Conservation (phyloP, 2,113 vertebrate species). For the Microcebus lehilahytsara region DNA sequence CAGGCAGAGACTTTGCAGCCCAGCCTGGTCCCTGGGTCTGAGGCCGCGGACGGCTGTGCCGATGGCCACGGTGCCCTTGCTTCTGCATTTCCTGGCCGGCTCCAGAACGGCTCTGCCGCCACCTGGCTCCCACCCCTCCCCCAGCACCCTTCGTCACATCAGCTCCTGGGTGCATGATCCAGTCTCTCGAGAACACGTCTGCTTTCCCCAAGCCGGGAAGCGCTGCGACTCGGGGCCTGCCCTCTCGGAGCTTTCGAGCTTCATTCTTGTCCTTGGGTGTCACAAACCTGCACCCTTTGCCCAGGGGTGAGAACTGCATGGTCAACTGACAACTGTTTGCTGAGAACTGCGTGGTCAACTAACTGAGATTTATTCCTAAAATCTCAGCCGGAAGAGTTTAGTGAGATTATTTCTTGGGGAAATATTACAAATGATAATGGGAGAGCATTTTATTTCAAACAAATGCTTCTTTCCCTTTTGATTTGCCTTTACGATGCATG, state of each 20-base stretch:
- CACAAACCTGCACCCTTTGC: background rate
- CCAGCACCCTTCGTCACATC: background rate
- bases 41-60: background rate
- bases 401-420: background rate
- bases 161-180: conserved; percentile 16
- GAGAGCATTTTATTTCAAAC: too few species aligned
- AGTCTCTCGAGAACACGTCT: background rate
- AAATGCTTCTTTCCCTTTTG: too few species aligned
- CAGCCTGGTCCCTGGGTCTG: conserved; percentile 10
- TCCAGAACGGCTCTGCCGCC: conserved; percentile 15
- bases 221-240: background rate
- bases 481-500: too few species aligned
- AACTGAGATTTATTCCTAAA: conserved; percentile 53
- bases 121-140: background rate
- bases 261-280: background rate
- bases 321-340: background rate
- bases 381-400: conserved; percentile 7
- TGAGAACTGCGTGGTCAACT: background rate
- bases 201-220: conserved; percentile 43
- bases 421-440: too few species aligned
- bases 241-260: conserved; percentile 44
- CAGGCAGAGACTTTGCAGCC: background rate
- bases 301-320: background rate
- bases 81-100: conserved; percentile 10
- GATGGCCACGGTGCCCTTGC: background rate